These are phyloP conservation scores for Paratrypauchen microcephalus DNA, from an alignment of 2,797 vertebrate genomes.

Conservation along the genomic window DNA sequence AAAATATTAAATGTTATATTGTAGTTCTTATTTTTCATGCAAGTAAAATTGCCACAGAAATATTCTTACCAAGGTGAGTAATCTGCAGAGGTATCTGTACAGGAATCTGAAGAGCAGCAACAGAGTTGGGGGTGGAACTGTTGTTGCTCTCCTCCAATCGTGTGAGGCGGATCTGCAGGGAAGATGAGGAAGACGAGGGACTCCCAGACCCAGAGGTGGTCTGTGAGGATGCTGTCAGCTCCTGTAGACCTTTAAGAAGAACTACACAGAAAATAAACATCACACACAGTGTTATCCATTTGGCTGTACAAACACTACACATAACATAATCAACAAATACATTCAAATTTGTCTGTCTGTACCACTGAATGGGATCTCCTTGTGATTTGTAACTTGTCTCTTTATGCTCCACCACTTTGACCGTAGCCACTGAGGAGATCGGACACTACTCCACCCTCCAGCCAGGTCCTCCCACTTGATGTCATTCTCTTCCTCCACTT, in stretches of 20 bases:
- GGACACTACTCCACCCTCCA: conserved; percentile 96
- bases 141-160: conserved; percentile 84
- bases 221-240: conserved; percentile 88
- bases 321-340: not conserved
- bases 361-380: conserved; percentile 93
- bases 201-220: conserved; percentile 50
- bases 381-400: conserved; percentile 97
- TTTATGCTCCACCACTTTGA: conserved; percentile 99
- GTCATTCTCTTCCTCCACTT: conserved; percentile 92
- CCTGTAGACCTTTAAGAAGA: conserved; percentile 93
- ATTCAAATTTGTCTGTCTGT: conserved; percentile 23
- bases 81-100: conserved; percentile 98
- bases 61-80: conserved; percentile 91
- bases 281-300: not conserved
- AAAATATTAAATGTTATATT: not conserved
- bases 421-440: conserved; percentile 96
- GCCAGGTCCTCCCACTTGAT: conserved; percentile 96
- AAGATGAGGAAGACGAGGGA: conserved; percentile 62
- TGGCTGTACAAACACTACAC: not conserved
- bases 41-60: too few relatives aligned
- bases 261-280: conserved; percentile 69
- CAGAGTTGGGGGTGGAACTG: conserved; percentile 74
- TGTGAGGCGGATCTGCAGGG: conserved; percentile 88
- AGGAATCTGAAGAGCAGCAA: conserved; percentile 92
- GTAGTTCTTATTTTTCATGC: not conserved